Base-by-base conservation (phyloP, 2,113 vertebrate genomes). In the Dromaius novaehollandiae region DNA sequence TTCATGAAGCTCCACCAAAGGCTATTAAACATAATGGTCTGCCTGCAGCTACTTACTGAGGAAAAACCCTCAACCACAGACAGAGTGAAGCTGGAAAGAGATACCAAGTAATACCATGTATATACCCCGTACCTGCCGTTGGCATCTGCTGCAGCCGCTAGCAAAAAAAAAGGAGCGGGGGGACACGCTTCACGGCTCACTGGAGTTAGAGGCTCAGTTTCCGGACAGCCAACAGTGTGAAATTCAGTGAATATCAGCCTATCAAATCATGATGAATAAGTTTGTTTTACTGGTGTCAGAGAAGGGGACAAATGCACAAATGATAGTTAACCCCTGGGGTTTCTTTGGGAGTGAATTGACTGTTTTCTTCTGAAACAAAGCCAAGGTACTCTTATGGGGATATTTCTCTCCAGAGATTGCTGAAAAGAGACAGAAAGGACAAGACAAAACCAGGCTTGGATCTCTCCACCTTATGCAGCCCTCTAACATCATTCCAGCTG, bases 141-240 rank as follows among this genome's bases (percentile, higher is more conserved):
- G 46, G 34, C 46, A 63, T 38, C 0, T 0, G 48, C n/a, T 55
- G 6, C 77, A 26, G 18, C 28, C 8, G 2, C 66, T 69, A 36
- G 53, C 38, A 88, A 60, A 48, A 48, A 48, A 48, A 48, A 46
- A 42, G 26, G 26, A 30, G 55, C 5, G 28, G 28, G 55, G 22
- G 55, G 55, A 13, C 9, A 26, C 6, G 34, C 22, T 53, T 75
- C 68, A 66, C 19, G 88, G n/a, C 44, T 84, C 56, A 22, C 1
- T 66, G 15, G 38, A 84, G 51, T 77, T 66, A 56, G 40, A 81
- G 28, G 48, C 66, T 81, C 1, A 1, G 42, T 65, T 79, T 79
- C n/a, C 38, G 60, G 44, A 65, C 1, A 3, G 20, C 74, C 26
- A 66, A 61, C 25, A 89, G 19, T 42, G n/a, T 7, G 51, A 66